Evolutionary conservation across 2,113 vertebrate species (phyloP), one percentile per base, ranked within the genome.

Genomic region (Vulpes vulpes): DNA sequence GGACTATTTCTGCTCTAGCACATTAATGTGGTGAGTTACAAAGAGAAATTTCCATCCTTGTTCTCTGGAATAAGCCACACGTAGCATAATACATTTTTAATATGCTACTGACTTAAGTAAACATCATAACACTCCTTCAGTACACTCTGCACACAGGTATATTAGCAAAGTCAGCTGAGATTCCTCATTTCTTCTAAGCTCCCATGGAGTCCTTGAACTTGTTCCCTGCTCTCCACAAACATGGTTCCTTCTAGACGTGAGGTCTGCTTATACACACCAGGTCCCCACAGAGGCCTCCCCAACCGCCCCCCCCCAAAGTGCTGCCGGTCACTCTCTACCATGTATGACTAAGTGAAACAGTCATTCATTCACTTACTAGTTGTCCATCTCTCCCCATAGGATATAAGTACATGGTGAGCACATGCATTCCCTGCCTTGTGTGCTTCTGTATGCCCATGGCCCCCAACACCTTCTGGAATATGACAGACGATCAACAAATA

Each of bases 321-420:
- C 79, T 51, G 53, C 35, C 6, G 5, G 30, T n/a, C 12, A 23
- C 43, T 14, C 35, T 19, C 65, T 19, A 3, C 22, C 62, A 35
- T 2, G 0, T 0, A 22, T 6, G 11, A 25, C 23, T 17, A 5
- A 0, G 11, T 27, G 14, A 23, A n/a, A 14, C 0, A 3, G 14
- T 23, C 7, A 5, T 14, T 2, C 19, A 2, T 16, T 4, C 60
- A 23, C 55, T 27, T 55, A 3, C 80, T 9, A 0, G 1, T 25
- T 32, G 49, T 12, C 17, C 22, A 4, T 5, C 19, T 53, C 49
- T 10, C 22, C 35, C 5, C 19, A 27, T 1, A 30, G 0, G 38
- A 22, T 0, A 30, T 0, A n/a, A 49, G 49, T 10, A 35, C 16
- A 23, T 3, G 8, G 25, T 55, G 20, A 5, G n/a, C 19, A 9